Base-by-base conservation (phyloP, 1,140 invertebrate genomes). In the Panonychus citri region DNA sequence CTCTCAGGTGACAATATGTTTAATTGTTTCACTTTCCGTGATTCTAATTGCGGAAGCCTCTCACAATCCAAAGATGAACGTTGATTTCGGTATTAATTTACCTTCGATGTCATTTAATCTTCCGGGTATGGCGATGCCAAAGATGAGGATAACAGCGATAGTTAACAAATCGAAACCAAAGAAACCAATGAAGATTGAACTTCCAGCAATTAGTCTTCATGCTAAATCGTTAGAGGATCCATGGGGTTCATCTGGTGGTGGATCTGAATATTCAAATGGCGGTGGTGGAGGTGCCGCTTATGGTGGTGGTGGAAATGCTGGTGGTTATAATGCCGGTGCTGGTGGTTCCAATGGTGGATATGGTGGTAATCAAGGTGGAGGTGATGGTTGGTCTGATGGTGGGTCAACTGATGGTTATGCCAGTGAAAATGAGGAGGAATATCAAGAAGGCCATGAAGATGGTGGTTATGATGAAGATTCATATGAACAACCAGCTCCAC, bases 401-500 rank as follows among this genome's bases (percentile, higher is more conserved):
- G n/a, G 43, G n/a, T n/a, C n/a, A n/a, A 21, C 13, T 24, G 19
- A 46, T 19, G 21, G 43, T 46, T 46, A 46, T 46, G 43, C 43
- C 2, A 46, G 43, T 24, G 43, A 46, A 46, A 46, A 46, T 46
- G 43, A 46, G 2, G 43, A 46, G 19, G 43, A 46, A 46, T 46
- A 46, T 46, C 8, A 46, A 34, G 30, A 12, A 34, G 5, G 12
- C 15, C n/a, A 46, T 43, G 43, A 43, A 15, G 12, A 21, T 26
- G 30, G 54, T 42, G 46, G 54, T 43, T 25, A 53, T 28, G 54
- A 49, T 40, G 43, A 53, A 21, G 19, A 17, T 30, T 51, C 46
- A 28, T 19, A 54, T 26, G 62, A 63, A 27, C 54, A 63, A 25
- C 10, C 58, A 53, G 24, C 60, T 48, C 12, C 30, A 34, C 5